Evolutionary conservation across 2,888 invertebrate species (phyloP).

Genomic region (Dynastes tityus): DNA sequence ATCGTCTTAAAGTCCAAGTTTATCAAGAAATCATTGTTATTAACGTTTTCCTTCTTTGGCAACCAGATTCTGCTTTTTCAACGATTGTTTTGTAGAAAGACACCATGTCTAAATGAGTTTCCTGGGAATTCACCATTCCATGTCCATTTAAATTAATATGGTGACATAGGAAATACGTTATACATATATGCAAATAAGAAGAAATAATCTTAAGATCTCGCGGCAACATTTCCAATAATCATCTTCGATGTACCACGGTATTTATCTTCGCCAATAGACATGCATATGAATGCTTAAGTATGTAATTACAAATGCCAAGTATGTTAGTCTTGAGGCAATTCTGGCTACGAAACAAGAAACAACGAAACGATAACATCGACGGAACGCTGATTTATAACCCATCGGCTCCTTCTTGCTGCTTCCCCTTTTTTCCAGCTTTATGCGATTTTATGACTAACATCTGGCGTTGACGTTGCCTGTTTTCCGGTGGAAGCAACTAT

Average conservation of each 20-base stretch:
- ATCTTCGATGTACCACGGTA: background rate
- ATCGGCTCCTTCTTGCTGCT: background rate
- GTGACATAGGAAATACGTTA: no score
- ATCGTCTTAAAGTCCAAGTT: no score
- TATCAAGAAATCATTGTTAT: no score
- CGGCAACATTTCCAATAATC: constrained; percentile 4
- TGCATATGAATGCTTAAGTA: constrained; percentile 8
- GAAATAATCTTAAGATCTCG: background rate
- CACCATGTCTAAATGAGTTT: no score
- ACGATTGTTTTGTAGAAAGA: no score
- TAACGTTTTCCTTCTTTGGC: no score
- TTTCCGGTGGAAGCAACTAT: constrained; percentile 21
- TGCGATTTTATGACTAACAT: background rate
- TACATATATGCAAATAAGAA: no score
- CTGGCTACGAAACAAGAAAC: background rate
- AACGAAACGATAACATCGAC: constrained; percentile 18
- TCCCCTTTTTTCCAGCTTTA: background rate
- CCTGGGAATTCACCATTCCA: no score
- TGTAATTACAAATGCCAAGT: constrained; percentile 31
- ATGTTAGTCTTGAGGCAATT: constrained; percentile 3
- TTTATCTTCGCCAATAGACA: background rate
- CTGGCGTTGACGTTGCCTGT: background rate
- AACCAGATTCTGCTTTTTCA: no score
- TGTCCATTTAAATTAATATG: no score
- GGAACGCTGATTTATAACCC: constrained; percentile 8